phyloP scores from a whole-genome alignment of 1,140 invertebrate genomes.

The Frieseomelitta varia region DNA sequence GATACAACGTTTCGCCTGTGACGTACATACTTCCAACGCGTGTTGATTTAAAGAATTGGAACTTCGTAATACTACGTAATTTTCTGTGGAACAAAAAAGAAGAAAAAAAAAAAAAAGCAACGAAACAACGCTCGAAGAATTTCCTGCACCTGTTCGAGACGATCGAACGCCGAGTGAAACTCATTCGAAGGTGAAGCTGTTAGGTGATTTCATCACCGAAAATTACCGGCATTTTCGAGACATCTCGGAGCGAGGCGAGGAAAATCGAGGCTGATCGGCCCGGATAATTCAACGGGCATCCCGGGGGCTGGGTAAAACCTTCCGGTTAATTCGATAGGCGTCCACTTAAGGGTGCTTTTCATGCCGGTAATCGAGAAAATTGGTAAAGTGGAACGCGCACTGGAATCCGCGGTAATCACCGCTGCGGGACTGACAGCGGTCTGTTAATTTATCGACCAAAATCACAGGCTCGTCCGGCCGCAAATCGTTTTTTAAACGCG shows the following conservation, averaged over 20 bases:
- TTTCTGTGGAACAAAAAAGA: too few relatives aligned
- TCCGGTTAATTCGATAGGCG: slow-evolving; percentile 50
- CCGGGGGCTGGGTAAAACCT: slow-evolving; percentile 36
- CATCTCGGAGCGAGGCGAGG: slow-evolving; percentile 31
- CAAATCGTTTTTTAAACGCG: slow-evolving; percentile 67
- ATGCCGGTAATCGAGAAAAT: slow-evolving; percentile 71
- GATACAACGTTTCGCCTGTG: too few relatives aligned
- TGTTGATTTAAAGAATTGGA: too few relatives aligned
- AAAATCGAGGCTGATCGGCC: slow-evolving; percentile 43
- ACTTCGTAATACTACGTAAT: too few relatives aligned
- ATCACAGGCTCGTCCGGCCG: slow-evolving; percentile 65
- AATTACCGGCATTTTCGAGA: slow-evolving; percentile 55
- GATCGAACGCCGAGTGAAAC: slow-evolving; percentile 34
- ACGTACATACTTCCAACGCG: too few relatives aligned
- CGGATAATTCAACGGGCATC: slow-evolving; percentile 48
- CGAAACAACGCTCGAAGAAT: background rate
- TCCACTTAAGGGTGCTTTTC: slow-evolving; percentile 67
- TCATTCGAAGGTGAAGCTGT: slow-evolving; percentile 11
- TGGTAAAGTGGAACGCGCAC: slow-evolving; percentile 64
- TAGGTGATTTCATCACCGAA: slow-evolving; percentile 57
- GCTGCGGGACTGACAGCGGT: slow-evolving; percentile 36
- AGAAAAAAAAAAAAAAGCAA: too few relatives aligned
- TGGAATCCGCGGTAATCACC: slow-evolving; percentile 63
- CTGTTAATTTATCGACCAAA: slow-evolving; percentile 73
- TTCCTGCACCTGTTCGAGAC: slow-evolving; percentile 43